phyloP scores from a whole-genome alignment of 2,888 invertebrate genomes.

The Camptogramma bilineatum region DNA sequence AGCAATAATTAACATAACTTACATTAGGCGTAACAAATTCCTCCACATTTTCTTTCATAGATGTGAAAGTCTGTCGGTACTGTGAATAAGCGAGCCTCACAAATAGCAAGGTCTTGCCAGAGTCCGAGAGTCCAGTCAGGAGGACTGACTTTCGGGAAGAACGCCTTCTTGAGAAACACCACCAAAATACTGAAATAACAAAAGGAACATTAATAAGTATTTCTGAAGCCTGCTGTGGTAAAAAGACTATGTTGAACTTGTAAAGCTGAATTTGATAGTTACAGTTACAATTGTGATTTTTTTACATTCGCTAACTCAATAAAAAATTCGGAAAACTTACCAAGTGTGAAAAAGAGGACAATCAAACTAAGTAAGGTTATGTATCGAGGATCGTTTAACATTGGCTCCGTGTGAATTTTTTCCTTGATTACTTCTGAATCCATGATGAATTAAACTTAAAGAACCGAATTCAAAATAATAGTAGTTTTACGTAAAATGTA shows the following conservation, averaged over 20 bases:
- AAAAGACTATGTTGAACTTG: not conserved
- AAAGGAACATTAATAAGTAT: not conserved
- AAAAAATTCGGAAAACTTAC: conserved; percentile 58
- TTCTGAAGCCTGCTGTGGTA: too few relatives aligned
- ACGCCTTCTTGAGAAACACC: conserved; percentile 86
- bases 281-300: too few relatives aligned
- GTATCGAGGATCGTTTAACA: conserved; percentile 78
- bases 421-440: conserved; percentile 78
- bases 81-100: conserved; percentile 90
- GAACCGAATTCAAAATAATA: not conserved
- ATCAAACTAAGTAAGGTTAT: conserved; percentile 79
- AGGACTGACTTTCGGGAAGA: conserved; percentile 88
- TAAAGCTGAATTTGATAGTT: too few relatives aligned
- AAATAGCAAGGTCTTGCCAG: conserved; percentile 96
- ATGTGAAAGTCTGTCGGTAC: conserved; percentile 92
- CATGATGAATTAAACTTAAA: conserved; percentile 51
- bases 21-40: conserved; percentile 88
- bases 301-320: not conserved
- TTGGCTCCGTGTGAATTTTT: conserved; percentile 76
- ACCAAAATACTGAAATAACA: conserved; percentile 84
- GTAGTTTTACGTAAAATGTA: conserved; percentile 4
- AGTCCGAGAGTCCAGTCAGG: conserved; percentile 93
- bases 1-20: conserved; percentile 4
- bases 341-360: conserved; percentile 71
- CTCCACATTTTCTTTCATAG: conserved; percentile 94